phyloP scores from a whole-genome alignment of 2,113 vertebrate genomes.

The Eclectus roratus region DNA sequence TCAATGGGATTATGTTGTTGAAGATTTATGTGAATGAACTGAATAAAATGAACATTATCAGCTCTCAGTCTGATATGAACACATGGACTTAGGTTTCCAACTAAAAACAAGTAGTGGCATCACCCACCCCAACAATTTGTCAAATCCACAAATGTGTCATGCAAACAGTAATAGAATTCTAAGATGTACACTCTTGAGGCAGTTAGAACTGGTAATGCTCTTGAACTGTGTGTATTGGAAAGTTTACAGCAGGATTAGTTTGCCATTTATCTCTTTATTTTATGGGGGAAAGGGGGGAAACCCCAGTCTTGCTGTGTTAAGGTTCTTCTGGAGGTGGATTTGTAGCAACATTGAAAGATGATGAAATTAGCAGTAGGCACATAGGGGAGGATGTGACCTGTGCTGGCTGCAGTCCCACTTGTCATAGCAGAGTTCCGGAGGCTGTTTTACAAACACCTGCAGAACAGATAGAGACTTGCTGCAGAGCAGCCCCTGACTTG shows the following conservation, averaged over 20 bases:
- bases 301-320: not conserved
- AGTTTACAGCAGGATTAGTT: not conserved
- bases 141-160: not conserved
- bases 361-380: too few relatives aligned
- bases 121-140: not conserved
- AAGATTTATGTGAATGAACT: not conserved
- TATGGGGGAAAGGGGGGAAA: too few relatives aligned
- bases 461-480: not conserved
- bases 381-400: fast-evolving
- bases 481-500: not conserved
- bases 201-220: not conserved
- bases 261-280: not conserved
- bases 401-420: fast-evolving
- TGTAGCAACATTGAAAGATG: not conserved
- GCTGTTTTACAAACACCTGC: not conserved
- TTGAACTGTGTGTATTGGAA: fast-evolving
- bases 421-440: not conserved
- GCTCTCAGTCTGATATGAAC: not conserved
- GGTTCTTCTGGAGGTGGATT: not conserved
- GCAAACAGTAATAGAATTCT: not conserved
- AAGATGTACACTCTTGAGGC: not conserved
- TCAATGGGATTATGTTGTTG: not conserved
- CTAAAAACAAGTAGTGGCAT: not conserved
- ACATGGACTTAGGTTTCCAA: not conserved
- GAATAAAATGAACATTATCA: not conserved